Base-by-base conservation (phyloP, 1,140 invertebrate genomes). In the Atta colombica region DNA sequence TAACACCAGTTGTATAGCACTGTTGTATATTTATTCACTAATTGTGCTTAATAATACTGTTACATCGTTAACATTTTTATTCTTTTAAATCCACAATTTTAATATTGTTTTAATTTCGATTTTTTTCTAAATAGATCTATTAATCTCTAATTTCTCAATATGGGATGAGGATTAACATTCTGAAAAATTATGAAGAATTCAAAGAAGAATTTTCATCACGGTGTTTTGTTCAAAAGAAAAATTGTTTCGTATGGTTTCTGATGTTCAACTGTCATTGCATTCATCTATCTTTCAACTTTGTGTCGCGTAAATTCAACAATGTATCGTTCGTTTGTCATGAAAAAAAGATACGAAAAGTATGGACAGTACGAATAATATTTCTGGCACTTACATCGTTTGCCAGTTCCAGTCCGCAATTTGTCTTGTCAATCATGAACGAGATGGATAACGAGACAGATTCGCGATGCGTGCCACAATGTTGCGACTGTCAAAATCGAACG, bases 381-480 rank as follows among this genome's bases (percentile, higher is more conserved):
- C 68, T 58, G 51, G 49, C 78, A 25, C 10, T 72, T 72, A 49
- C 31, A 28, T 28, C 66, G 65, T 49, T 74, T 74, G 35, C 68
- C 68, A n/a, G 45, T 49, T 16, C 12, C 53, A 31, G 25, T 10
- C 25, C 12, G 68, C 55, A 82, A 82, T 82, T 82, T 82, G 80
- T 82, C 80, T 60, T 74, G 80, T 82, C 68, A 82, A 58, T 31
- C 68, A 68, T 74, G n/a, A 82, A 82, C 68, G 80, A 18, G 68
- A 12, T 21, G 80, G 68, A 82, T 82, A 82, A 82, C 80, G 35
- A 82, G 80, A 82, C 55, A n/a, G 35, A 60, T 72, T 39, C 80
- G 53, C 55, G 39, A 74, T 82, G 68, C 80, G 66, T 74, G 80
- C 39, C 18, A 2, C 78, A 45, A 71, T 45, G 39, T 71, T 58